Evolutionary conservation across 2,113 vertebrate genomes (phyloP), one percentile per base, ranked within the genome.

Genomic region (Pseudopipra pipra): DNA sequence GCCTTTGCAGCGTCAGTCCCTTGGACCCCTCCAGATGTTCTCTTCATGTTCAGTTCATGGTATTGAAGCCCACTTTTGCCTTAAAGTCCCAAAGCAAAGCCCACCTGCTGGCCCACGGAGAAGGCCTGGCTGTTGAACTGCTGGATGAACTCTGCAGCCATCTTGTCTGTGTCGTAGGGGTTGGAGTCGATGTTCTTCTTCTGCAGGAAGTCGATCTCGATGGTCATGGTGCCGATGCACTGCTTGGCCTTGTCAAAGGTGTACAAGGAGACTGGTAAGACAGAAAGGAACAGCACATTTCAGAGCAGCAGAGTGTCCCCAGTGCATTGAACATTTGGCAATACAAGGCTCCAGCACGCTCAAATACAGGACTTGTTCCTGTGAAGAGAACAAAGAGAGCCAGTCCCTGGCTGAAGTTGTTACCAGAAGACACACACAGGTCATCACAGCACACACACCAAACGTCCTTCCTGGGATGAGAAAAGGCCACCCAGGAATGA

Each of bases 141-240:
- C 93, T 99, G 99, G 90, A 99, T 97, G 86, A 99, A 99, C 68
- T 99, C 99, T 0, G 90, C 97, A 11, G 99, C 99, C 99, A 99
- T 99, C 97, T 98, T 98, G 96, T 99, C 99, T 0, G 99, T 98
- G 96, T 99, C 99, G 0, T 99, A 99, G 4, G 99, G 98, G 90
- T 98, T 99, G 93, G 98, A 99, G 97, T 99, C 99, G 1, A 98
- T 97, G 39, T 10, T 99, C 97, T 99, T 99, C 97, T 99, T 99
- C 98, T 99, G 99, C 92, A 99, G 98, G 87, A 99, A 99, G 95
- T 99, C 99, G 0, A 99, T 98, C 95, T 99, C 99, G 18, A 99
- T 97, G 8, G 97, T 99, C 98, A 99, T 98, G 18, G 97, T 98
- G 95, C 99, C 99, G 2, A 99, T 98, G 11, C 99, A 99, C 85